Evolutionary conservation across 2,888 invertebrate species (phyloP).

Genomic region (Meloe dianella): DNA sequence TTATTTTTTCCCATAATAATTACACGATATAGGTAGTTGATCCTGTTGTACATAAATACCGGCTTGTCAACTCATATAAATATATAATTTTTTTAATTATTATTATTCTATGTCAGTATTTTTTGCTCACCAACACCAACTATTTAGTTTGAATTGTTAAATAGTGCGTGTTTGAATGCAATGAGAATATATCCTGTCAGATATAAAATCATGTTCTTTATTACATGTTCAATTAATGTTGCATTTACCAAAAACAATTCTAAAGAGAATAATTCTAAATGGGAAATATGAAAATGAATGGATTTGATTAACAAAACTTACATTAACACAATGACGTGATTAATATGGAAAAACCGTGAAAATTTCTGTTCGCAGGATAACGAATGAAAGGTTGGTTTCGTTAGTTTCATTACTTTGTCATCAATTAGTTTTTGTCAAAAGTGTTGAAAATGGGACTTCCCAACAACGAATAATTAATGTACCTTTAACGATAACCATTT

Average conservation of each 20-base stretch:
- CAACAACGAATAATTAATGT: no score
- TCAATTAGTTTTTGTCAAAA: no score
- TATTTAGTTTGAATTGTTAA: conserved; percentile 12
- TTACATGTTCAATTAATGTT: neutral
- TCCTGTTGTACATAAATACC: neutral
- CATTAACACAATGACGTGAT: no score
- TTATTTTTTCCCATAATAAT: neutral
- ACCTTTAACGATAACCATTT: no score
- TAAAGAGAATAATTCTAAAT: neutral
- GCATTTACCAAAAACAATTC: conserved; percentile 1
- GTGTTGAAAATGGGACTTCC: no score
- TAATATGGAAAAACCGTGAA: no score
- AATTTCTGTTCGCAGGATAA: no score
- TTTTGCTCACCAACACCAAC: conserved; percentile 8
- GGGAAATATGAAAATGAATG: no score
- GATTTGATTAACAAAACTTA: no score
- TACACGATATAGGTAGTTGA: neutral
- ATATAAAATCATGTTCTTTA: conserved; percentile 2
- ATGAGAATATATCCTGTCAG: conserved; percentile 9
- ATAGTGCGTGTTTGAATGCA: conserved; percentile 13
- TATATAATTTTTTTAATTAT: neutral
- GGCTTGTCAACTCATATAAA: neutral
- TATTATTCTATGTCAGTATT: conserved; percentile 1
- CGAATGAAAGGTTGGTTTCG: no score
- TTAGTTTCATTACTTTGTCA: no score